phyloP scores from a whole-genome alignment of 2,888 invertebrate species.

The Himalopsyche japonica region DNA sequence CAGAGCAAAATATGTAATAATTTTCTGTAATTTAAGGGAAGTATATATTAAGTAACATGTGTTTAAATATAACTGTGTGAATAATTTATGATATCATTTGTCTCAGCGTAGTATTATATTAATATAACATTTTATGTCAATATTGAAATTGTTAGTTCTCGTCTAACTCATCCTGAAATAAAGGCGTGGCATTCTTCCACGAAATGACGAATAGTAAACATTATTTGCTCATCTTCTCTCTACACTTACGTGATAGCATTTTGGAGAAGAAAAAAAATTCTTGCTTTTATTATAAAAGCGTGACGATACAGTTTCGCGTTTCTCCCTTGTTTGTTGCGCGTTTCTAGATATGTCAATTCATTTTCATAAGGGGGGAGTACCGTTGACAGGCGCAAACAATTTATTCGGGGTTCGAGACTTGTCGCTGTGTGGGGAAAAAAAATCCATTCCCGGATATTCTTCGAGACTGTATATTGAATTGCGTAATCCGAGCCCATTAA shows the following conservation, averaged over 20 bases:
- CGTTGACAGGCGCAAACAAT: conserved; percentile 39
- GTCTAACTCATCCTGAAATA: too few species aligned
- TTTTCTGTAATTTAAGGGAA: too few species aligned
- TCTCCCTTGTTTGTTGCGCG: not conserved
- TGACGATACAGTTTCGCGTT: not conserved
- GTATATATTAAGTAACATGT: too few species aligned
- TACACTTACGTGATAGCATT: not conserved
- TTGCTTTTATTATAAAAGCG: not conserved
- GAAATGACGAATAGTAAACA: too few species aligned
- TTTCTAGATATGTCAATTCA: conserved; percentile 31
- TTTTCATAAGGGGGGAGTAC: conserved; percentile 29
- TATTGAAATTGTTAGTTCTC: too few species aligned
- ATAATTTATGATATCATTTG: too few species aligned
- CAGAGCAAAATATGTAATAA: too few species aligned
- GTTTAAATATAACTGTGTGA: too few species aligned
- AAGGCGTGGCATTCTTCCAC: too few species aligned
- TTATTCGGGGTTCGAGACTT: conserved; percentile 19
- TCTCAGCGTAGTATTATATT: too few species aligned
- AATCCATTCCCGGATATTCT: conserved; percentile 2
- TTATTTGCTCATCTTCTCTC: not conserved
- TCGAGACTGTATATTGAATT: not conserved
- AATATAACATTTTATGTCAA: too few species aligned
- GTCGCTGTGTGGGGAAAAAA: not conserved
- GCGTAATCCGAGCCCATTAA: not conserved
- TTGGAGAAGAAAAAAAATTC: not conserved